Evolutionary conservation across 2,797 vertebrate species (phyloP).

Genomic region (Hydrophis major): DNA sequence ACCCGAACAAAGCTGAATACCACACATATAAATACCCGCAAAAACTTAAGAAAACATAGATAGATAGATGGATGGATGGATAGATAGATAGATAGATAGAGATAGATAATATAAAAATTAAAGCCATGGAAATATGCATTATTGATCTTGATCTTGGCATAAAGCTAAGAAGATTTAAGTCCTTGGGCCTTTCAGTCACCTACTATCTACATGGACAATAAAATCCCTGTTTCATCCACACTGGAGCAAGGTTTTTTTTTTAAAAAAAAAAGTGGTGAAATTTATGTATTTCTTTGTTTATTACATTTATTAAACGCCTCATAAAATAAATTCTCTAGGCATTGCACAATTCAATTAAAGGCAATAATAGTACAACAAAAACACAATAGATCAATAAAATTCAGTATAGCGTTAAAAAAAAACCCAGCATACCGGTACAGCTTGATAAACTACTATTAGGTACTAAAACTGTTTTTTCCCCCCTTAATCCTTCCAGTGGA

Average conservation of each 20-base stretch:
- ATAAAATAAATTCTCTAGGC: background rate
- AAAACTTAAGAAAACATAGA: too few relatives aligned
- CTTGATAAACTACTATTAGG: background rate
- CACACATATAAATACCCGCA: too few relatives aligned
- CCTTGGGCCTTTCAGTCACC: background rate
- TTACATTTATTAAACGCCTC: background rate
- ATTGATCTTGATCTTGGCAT: background rate
- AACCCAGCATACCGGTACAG: background rate
- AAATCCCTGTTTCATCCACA: background rate
- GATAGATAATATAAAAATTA: background rate
- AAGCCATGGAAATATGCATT: background rate
- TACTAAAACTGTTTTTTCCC: fast-evolving
- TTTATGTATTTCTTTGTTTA: background rate
- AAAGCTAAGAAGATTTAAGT: background rate
- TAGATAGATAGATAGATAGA: too few relatives aligned
- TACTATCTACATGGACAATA: background rate
- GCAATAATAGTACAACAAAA: conserved; percentile 3
- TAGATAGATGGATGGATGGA: too few relatives aligned
- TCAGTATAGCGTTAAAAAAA: background rate
- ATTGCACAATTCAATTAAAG: background rate
- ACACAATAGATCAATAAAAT: conserved; percentile 7
- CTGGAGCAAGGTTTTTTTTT: background rate
- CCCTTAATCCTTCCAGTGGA: background rate
- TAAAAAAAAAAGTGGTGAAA: background rate
- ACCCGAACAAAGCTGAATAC: too few relatives aligned